A percentile compares a stretch with the other conserved stretches of the same genome.
Evolutionary conservation across 2,888 invertebrate genomes (phyloP).

Genomic region (Meloe dianella): DNA sequence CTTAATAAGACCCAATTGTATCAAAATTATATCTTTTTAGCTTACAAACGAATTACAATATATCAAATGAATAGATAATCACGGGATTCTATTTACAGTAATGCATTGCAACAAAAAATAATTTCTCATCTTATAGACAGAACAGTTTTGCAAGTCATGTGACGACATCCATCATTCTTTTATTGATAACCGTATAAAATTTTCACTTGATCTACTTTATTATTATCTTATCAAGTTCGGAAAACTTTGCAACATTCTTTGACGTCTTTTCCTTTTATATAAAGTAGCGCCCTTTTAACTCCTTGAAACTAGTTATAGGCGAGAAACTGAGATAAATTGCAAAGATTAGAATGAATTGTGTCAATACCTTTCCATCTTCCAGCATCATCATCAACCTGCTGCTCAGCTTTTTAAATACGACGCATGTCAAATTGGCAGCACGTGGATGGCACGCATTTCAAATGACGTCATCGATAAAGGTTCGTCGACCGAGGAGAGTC

Average conservation of each 20-base stretch:
- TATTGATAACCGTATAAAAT: background rate
- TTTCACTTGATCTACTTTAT: background rate
- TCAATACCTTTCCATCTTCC: background rate
- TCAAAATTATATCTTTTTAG: too few relatives aligned
- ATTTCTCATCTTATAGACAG: background rate
- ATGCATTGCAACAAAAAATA: too few relatives aligned
- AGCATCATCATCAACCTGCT: conserved; percentile 1
- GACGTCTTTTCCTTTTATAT: background rate
- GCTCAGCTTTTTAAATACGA: conserved; percentile 8
- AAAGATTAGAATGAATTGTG: background rate
- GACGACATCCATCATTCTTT: background rate
- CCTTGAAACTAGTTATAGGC: background rate
- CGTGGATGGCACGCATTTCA: conserved; percentile 31
- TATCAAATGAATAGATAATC: too few relatives aligned
- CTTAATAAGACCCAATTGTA: too few relatives aligned
- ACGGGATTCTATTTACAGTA: too few relatives aligned
- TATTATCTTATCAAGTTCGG: background rate
- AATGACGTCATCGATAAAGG: conserved; percentile 30
- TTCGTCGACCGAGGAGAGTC: conserved; percentile 27
- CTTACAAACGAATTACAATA: too few relatives aligned
- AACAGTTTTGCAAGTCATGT: background rate
- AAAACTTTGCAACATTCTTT: background rate
- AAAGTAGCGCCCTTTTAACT: background rate
- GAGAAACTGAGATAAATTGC: background rate
- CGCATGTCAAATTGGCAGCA: conserved; percentile 22